Base-by-base conservation (phyloP, 2,888 invertebrate genomes). In the Notocelia uddmanniana region DNA sequence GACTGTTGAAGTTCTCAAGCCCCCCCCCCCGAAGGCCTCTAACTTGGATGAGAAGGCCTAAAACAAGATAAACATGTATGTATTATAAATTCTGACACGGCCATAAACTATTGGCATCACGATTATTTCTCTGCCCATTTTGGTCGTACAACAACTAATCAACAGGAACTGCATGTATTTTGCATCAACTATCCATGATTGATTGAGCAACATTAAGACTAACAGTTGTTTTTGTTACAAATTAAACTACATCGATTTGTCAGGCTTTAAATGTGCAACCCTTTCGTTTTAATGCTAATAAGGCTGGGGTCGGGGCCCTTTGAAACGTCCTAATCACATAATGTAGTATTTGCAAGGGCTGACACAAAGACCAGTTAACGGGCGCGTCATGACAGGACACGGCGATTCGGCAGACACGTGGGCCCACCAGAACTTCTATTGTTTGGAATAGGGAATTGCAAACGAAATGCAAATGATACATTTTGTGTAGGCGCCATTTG, bases 251-350 rank as follows among this genome's bases (percentile, higher is more conserved):
- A 63, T 73, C 75, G 76, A 84, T 85, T 80, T 77, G 83, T 83
- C 80, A 78, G 76, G 74, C 79, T 85, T 81, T 72, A 79, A 85
- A 83, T 79, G 78, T 78, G 79, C 79, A 78, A 76, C 79, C 78
- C 79, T 77, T 79, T 74, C 74, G 59, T 71, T 66, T 68, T 68
- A 63, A 73, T 64, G 68, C 62, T 74, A 75, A 73, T 68, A 68
- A 78, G 78, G 41, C 58, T 57, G 18, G 83, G 85, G 81, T 76
- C 52, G 75, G 77, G 80, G 79, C 85, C 89, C 88, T 89, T 89
- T 86, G 80, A 81, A 85, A 83, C 77, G 80, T 80, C 77, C 85
- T 89, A 88, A 91, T 91, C 85, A 83, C 82, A 81, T 89, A 85
- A 89, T 86, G 79, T 80, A 74, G 83, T 86, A 83, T 89, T 90